Conservation (phyloP, 2,113 vertebrate genomes). For the Ploceus nigricollis region DNA sequence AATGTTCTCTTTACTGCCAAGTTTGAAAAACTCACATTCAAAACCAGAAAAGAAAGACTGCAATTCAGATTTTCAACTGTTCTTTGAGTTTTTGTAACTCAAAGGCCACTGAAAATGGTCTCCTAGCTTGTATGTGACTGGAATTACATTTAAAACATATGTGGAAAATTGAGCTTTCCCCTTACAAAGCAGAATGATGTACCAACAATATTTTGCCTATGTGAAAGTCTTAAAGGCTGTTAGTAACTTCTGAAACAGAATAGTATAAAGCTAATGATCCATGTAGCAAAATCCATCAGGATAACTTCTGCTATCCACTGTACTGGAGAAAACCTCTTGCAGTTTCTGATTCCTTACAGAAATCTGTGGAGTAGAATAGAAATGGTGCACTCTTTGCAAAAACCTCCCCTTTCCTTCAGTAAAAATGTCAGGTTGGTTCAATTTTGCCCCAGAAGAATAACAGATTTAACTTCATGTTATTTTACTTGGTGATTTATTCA, state of each 20-base stretch:
- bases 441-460: not conserved
- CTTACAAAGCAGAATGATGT: not conserved
- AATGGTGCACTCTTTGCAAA: not conserved
- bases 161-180: not conserved
- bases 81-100: not conserved
- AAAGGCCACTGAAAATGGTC: not conserved
- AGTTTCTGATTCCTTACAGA: not conserved
- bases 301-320: not conserved
- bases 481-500: not conserved
- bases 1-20: not conserved
- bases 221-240: not conserved
- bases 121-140: not conserved
- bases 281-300: not conserved
- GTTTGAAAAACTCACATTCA: not conserved
- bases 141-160: not conserved
- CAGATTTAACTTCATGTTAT: not conserved
- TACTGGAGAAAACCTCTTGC: not conserved
- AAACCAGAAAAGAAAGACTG: not conserved
- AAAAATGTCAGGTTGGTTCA: not conserved
- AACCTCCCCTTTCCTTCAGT: not conserved
- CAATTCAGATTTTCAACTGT: not conserved
- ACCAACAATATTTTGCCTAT: fast-evolving
- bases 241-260: not conserved
- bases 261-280: not conserved
- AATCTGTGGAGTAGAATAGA: not conserved